These are phyloP conservation scores for Xylocopa sonorina DNA, from an alignment of 1,140 invertebrate genomes.

Conservation along the genomic window DNA sequence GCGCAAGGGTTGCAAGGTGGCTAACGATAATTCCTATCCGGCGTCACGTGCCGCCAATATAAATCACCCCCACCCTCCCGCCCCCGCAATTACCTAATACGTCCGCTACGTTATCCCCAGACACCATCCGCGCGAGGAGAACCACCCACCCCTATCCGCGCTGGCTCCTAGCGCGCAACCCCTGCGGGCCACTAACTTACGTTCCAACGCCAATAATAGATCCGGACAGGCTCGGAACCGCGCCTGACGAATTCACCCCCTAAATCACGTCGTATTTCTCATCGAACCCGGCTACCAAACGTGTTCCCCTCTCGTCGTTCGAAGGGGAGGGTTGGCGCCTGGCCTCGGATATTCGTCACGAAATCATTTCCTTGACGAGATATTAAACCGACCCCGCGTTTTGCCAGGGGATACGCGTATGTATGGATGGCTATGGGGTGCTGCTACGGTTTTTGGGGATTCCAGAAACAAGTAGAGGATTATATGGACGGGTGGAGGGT, in stretches of 20 bases:
- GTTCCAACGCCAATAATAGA: slow-evolving; percentile 67
- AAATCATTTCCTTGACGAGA: slow-evolving; percentile 37
- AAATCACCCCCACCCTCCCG: slow-evolving; percentile 72
- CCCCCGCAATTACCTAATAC: slow-evolving; percentile 78
- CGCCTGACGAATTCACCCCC: slow-evolving; percentile 62
- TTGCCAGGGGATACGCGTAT: background rate
- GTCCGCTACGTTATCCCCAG: slow-evolving; percentile 72
- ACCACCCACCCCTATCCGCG: slow-evolving; percentile 22
- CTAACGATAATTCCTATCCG: slow-evolving; percentile 77
- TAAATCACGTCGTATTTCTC: slow-evolving; percentile 63
- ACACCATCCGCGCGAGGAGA: slow-evolving; percentile 66
- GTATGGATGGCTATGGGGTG: too few relatives aligned
- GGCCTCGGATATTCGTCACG: slow-evolving; percentile 24
- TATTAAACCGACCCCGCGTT: slow-evolving; percentile 14
- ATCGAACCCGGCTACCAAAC: too few relatives aligned
- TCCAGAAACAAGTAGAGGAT: background rate
- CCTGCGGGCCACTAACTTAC: slow-evolving; percentile 63
- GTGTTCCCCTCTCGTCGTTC: background rate
- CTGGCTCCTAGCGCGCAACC: slow-evolving; percentile 36
- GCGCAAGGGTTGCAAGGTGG: slow-evolving; percentile 51
- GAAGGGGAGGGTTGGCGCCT: too few relatives aligned
- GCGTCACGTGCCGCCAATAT: slow-evolving; percentile 79
- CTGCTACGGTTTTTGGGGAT: background rate
- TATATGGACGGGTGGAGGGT: background rate
- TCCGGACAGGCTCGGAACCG: slow-evolving; percentile 58